Conservation (phyloP, 2,888 invertebrate genomes). For the Incurvaria masculella region DNA sequence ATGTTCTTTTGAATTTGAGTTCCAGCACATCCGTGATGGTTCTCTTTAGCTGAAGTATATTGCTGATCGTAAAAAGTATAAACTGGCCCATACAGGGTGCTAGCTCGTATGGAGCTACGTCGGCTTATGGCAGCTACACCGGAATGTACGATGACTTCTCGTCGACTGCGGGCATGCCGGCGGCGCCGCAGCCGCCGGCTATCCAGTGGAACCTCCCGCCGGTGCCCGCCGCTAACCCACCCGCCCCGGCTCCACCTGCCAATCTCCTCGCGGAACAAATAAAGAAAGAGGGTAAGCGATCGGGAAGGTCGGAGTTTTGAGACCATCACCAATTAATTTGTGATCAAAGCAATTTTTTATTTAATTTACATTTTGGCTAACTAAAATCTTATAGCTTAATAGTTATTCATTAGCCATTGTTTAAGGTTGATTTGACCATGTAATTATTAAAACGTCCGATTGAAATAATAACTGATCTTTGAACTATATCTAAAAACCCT, state of each 20-base stretch:
- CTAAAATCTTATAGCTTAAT: conserved; percentile 12
- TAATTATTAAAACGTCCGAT: neutral
- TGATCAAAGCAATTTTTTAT: conserved; percentile 8
- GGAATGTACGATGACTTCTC: conserved; percentile 46
- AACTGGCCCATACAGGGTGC: too few species aligned
- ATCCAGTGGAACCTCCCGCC: conserved; percentile 44
- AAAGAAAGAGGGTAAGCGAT: conserved; percentile 46
- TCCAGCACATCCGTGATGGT: too few species aligned
- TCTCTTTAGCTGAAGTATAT: too few species aligned
- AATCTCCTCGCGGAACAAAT: conserved; percentile 41
- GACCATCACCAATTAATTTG: conserved; percentile 9
- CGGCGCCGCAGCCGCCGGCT: conserved; percentile 27
- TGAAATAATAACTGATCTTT: neutral
- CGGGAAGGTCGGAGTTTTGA: too few species aligned
- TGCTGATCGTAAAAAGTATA: too few species aligned
- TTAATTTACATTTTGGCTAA: conserved; percentile 8
- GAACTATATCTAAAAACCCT: too few species aligned
- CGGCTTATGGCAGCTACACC: too few species aligned
- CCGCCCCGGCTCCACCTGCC: conserved; percentile 19
- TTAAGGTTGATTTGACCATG: conserved; percentile 11
- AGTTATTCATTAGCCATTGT: conserved; percentile 7
- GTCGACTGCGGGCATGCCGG: conserved; percentile 21
- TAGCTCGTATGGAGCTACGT: too few species aligned
- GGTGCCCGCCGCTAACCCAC: conserved; percentile 18
- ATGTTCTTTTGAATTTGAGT: too few species aligned